Evolutionary conservation across 1,140 invertebrate species (phyloP).

Genomic region (Heliconius hewitsoni): DNA sequence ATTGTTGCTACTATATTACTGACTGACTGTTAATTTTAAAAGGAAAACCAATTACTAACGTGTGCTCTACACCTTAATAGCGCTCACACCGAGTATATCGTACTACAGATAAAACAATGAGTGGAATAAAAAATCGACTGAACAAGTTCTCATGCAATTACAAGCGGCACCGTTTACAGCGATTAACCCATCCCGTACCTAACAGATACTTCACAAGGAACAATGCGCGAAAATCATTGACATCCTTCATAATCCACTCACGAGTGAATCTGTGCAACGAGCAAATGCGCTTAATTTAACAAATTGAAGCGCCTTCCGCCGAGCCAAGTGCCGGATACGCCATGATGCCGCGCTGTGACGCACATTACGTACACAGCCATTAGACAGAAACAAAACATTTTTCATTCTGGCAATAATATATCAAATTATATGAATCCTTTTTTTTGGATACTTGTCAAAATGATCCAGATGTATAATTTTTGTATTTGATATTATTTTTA

Average conservation of each 20-base stretch:
- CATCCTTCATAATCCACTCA: slow-evolving; percentile 57
- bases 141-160: slow-evolving; percentile 15
- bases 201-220: slow-evolving; percentile 44
- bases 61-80: not conserved
- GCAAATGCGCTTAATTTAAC: slow-evolving; percentile 66
- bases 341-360: slow-evolving; percentile 53
- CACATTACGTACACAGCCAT: slow-evolving; percentile 37
- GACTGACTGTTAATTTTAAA: not conserved
- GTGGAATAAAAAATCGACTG: not conserved
- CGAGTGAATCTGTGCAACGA: slow-evolving; percentile 63
- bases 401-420: slow-evolving; percentile 9
- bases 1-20: not conserved
- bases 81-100: not conserved
- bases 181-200: slow-evolving; percentile 21
- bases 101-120: not conserved
- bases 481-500: not conserved
- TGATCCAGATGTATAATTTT: not conserved
- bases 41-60: not conserved
- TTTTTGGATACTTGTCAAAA: no score
- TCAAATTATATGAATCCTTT: not conserved
- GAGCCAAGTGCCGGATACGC: slow-evolving; percentile 61
- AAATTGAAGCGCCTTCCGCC: slow-evolving; percentile 70
- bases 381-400: slow-evolving; percentile 35
- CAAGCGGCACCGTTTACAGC: slow-evolving; percentile 15
- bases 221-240: slow-evolving; percentile 58